phyloP scores from a whole-genome alignment of 2,888 invertebrate genomes.

The Caenorhabditis afra region DNA sequence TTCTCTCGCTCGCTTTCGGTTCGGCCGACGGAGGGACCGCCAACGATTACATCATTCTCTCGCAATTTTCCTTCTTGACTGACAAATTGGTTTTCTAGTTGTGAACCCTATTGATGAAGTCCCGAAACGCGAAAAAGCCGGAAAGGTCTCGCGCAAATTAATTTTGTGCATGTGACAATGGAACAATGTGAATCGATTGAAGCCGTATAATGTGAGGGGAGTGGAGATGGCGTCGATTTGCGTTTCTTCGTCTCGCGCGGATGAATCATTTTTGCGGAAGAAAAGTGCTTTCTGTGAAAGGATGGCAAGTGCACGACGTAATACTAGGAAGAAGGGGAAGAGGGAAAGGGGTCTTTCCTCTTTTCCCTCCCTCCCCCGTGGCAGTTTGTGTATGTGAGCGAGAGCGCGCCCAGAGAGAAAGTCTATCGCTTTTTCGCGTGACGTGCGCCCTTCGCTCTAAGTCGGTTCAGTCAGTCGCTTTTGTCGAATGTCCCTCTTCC shows the following conservation, averaged over 20 bases:
- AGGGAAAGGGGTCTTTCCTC: conserved; percentile 31
- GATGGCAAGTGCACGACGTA: conserved; percentile 37
- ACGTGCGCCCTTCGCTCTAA: conserved; percentile 57
- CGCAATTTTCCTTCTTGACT: neutral
- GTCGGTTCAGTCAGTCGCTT: conserved; percentile 59
- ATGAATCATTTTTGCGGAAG: conserved; percentile 50
- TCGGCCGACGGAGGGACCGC: neutral
- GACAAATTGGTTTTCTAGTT: neutral
- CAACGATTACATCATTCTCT: conserved; percentile 23
- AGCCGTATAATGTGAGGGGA: neutral
- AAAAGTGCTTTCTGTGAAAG: conserved; percentile 56
- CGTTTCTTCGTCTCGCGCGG: neutral
- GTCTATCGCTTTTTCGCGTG: conserved; percentile 60
- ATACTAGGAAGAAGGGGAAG: conserved; percentile 41
- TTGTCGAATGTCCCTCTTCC: conserved; percentile 48
- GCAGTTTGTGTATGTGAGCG: conserved; percentile 52
- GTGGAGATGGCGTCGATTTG: neutral
- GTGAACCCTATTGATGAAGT: neutral
- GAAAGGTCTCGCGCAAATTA: too few relatives aligned
- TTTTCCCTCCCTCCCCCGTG: conserved; percentile 20
- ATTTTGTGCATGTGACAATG: too few relatives aligned
- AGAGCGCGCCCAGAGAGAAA: conserved; percentile 40
- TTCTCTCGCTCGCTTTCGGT: conserved; percentile 5
- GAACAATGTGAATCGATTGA: neutral
- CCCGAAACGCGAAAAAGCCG: neutral